Evolutionary conservation across 2,113 vertebrate genomes (phyloP), one percentile per base, ranked within the genome.

Genomic region (Sakesphorus luctuosus): DNA sequence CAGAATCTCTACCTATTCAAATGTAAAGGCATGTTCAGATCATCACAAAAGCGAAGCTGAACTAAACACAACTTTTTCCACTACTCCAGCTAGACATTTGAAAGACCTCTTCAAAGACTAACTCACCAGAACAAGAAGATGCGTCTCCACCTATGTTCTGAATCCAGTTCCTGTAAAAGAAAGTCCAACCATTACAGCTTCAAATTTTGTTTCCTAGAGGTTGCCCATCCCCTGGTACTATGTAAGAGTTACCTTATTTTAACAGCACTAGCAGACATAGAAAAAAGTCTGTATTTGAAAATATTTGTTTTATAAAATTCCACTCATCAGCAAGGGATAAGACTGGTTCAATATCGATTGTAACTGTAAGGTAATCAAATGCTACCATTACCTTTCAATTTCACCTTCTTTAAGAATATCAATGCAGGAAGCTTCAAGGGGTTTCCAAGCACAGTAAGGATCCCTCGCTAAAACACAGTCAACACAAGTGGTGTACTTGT

Each of bases 371-470:
- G 28, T 65, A 50, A 55, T 12, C 14, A 9, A 9, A 58, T 13
- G 31, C 19, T 46, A 66, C 11, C 2, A 26, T 92, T 98, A 98
- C 98, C 98, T 98, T 95, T 90, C 86, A 59, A 46, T 66, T 90
- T 83, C 65, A 65, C 38, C 65, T 24, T 97, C 76, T 50, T 98
- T 96, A 36, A 98, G 93, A 96, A 99, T 98, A 63, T 98, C 87
- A 61, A 97, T 46, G 17, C 99, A 99, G 71, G 97, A 83, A 3
- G 94, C 74, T 15, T 91, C 26, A 8, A 56, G 84, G 0, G 94
- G 94, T 96, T 98, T 98, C 99, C 99, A 99, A 84, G 99, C 99
- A 36, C 99, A 99, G 87, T 99, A 99, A 11, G 99, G 99, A 97
- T 99, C 99, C 58, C 99, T 98, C 23, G 99, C 98, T 77, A 99